Percentiles rank a stretch among this genome's conserved stretches.
These are phyloP conservation scores for Apostichopus japonicus DNA, from an alignment of 35 echinoderm and acorn worm genomes.

Conservation along the genomic window DNA sequence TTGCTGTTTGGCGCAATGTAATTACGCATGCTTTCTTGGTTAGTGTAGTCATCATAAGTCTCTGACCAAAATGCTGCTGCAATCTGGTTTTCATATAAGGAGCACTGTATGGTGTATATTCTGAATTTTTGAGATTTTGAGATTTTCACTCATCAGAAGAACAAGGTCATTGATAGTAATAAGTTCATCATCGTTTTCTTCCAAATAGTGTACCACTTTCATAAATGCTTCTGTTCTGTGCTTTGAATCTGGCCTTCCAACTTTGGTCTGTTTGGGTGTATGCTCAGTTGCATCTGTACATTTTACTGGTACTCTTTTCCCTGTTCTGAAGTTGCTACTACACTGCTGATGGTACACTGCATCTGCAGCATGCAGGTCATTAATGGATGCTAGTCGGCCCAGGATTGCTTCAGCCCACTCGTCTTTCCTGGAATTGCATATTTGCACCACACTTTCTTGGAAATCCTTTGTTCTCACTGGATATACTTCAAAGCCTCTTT, in stretches of 20 bases:
- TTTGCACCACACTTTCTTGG: no score
- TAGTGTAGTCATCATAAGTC: not conserved
- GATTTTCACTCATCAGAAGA: not conserved
- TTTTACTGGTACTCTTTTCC: no score
- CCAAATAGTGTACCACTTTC: conserved; percentile 13
- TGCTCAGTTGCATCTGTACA: no score
- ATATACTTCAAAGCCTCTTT: no score
- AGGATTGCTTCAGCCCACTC: no score
- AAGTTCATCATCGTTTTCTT: conserved; percentile 40
- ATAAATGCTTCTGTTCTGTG: conserved; percentile 39
- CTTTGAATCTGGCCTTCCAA: not conserved
- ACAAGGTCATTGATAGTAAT: conserved; percentile 47
- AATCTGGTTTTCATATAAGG: not conserved
- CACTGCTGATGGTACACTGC: no score
- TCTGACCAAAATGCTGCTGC: not conserved
- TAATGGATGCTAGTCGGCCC: no score
- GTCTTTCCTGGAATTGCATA: no score
- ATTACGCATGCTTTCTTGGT: not conserved
- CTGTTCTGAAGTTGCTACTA: no score
- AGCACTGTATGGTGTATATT: not conserved
- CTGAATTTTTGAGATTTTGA: not conserved
- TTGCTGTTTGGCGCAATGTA: conserved; percentile 7
- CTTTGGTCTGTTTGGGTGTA: not conserved
- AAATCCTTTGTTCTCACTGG: no score
- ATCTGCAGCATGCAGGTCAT: no score